Conservation (phyloP, 2,797 vertebrate genomes). For the Heterohyrax brucei region DNA sequence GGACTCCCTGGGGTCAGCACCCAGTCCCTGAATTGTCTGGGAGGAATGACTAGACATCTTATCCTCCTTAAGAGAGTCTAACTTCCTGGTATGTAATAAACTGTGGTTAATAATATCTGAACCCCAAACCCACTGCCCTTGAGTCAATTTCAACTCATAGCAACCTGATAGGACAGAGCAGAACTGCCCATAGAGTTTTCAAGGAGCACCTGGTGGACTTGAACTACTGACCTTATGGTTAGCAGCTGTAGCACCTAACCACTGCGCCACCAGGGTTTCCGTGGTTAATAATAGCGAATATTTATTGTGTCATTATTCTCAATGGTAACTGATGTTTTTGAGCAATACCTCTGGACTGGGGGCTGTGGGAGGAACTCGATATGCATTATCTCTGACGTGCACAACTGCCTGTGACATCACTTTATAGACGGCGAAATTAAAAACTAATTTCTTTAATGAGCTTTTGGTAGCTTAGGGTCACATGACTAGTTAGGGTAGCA, state of each 20-base stretch:
- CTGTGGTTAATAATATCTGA: not conserved
- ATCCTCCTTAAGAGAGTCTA: not conserved
- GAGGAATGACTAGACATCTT: not conserved
- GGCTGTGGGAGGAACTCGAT: not conserved
- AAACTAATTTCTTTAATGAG: slow-evolving; percentile 10
- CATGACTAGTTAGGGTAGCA: not conserved
- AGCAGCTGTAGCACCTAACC: too few species aligned
- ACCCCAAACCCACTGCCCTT: too few species aligned
- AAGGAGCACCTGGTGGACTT: too few species aligned
- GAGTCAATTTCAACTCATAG: too few species aligned
- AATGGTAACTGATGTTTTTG: not conserved
- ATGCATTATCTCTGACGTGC: not conserved
- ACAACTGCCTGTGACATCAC: not conserved
- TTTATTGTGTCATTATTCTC: slow-evolving; percentile 10
- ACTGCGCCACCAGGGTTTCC: not conserved
- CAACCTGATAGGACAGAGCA: too few species aligned
- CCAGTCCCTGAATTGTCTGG: not conserved
- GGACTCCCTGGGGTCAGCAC: not conserved
- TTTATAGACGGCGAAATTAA: slow-evolving; percentile 29
- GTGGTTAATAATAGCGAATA: not conserved
- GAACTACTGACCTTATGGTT: too few species aligned
- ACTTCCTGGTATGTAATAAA: slow-evolving; percentile 13
- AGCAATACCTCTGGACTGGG: not conserved
- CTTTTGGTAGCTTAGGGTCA: slow-evolving; percentile 14
- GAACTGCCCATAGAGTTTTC: too few species aligned